Conservation (phyloP, 2,888 invertebrate species). For the Hydraecia micacea region DNA sequence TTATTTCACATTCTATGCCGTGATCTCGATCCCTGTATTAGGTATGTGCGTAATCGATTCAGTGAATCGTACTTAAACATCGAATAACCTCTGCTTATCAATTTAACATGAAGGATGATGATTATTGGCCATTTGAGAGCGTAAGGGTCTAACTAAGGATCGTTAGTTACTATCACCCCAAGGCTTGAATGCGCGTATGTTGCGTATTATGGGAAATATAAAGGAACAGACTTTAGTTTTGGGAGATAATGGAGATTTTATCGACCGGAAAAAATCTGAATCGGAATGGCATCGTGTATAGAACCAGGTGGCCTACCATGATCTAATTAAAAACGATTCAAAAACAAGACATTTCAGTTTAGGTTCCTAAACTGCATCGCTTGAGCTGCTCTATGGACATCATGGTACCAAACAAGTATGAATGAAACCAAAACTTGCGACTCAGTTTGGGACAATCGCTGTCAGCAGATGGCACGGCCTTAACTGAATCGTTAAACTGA, state of each 20-base stretch:
- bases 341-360: too few relatives aligned
- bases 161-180: conserved; percentile 29
- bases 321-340: too few relatives aligned
- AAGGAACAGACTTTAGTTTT: not conserved
- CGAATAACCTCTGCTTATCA: conserved; percentile 62
- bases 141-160: conserved; percentile 29
- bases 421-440: too few relatives aligned
- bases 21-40: conserved; percentile 28
- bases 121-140: conserved; percentile 59
- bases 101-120: conserved; percentile 60
- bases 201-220: conserved; percentile 21
- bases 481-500: too few relatives aligned
- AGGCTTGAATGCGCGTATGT: conserved; percentile 34
- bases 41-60: conserved; percentile 48
- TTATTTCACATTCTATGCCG: conserved; percentile 33
- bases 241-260: conserved; percentile 10
- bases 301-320: too few relatives aligned
- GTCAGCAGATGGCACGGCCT: too few relatives aligned
- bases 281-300: not conserved
- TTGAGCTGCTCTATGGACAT: too few relatives aligned
- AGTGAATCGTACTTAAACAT: conserved; percentile 46
- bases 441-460: too few relatives aligned
- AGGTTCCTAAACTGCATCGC: too few relatives aligned
- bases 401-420: too few relatives aligned
- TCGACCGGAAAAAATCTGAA: not conserved